These are phyloP conservation scores for Scaeva pyrastri DNA, from an alignment of 2,888 invertebrate genomes.

Conservation along the genomic window DNA sequence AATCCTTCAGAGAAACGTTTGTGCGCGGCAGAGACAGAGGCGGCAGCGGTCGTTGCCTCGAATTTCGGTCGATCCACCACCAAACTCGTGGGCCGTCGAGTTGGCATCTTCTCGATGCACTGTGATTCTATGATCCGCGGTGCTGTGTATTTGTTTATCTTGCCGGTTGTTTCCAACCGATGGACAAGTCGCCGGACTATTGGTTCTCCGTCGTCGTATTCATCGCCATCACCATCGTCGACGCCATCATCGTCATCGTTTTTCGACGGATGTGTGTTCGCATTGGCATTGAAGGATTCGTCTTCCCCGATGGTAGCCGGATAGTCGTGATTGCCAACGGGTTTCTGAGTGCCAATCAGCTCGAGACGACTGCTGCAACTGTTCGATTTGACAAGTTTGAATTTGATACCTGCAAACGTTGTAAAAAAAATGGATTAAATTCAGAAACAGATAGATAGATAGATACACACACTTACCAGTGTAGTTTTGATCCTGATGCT, in stretches of 20 bases:
- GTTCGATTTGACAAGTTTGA: conserved; percentile 93
- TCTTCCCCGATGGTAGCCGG: conserved; percentile 67
- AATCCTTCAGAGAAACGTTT: conserved; percentile 71
- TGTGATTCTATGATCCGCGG: conserved; percentile 79
- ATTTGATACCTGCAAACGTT: conserved; percentile 87
- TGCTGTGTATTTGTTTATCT: conserved; percentile 76
- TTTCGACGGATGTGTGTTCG: not conserved
- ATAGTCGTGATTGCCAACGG: conserved; percentile 43
- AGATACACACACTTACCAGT: conserved; percentile 72
- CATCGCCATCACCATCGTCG: conserved; percentile 56
- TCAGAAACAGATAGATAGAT: not conserved
- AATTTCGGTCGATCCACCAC: conserved; percentile 59
- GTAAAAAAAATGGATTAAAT: conserved; percentile 19
- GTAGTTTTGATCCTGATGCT: conserved; percentile 62
- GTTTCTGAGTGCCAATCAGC: conserved; percentile 88
- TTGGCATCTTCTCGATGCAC: conserved; percentile 78
- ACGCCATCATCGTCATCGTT: conserved; percentile 44
- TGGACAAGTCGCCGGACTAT: conserved; percentile 83
- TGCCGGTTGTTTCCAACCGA: conserved; percentile 81
- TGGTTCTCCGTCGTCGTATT: conserved; percentile 78
- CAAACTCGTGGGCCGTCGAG: conserved; percentile 55
- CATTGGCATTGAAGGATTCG: conserved; percentile 37
- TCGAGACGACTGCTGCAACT: conserved; percentile 94
- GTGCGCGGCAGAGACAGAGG: not conserved
- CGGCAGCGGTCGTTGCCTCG: conserved; percentile 28